phyloP scores from a whole-genome alignment of 2,113 vertebrate genomes.

The Felis chaus region DNA sequence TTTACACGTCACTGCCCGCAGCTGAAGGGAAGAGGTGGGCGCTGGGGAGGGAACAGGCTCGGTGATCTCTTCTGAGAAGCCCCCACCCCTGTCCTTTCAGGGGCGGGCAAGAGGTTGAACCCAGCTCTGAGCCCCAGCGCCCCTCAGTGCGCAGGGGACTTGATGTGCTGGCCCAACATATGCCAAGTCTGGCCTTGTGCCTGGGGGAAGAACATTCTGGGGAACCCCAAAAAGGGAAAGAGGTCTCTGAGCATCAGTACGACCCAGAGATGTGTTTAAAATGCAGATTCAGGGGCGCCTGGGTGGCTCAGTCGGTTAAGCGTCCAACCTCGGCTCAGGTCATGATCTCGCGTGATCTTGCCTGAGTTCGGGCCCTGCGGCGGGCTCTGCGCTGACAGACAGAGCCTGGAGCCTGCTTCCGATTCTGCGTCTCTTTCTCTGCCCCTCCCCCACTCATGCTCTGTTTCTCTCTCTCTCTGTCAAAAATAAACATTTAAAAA shows the following conservation, averaged over 20 bases:
- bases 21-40: background rate
- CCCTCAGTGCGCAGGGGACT: background rate
- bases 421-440: too few relatives aligned
- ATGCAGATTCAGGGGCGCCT: background rate
- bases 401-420: background rate
- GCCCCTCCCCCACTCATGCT: too few relatives aligned
- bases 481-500: background rate
- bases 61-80: background rate
- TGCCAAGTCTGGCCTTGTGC: background rate
- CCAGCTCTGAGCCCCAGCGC: too few relatives aligned
- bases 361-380: background rate
- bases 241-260: background rate
- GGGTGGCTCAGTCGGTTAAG: background rate
- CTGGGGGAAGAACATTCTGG: background rate
- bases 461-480: too few relatives aligned
- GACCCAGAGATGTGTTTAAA: background rate
- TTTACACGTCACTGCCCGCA: background rate
- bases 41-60: background rate
- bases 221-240: background rate
- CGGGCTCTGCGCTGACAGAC: too few relatives aligned
- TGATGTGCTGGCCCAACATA: too few relatives aligned
- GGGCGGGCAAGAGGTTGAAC: background rate
- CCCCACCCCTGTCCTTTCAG: background rate
- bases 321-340: background rate
- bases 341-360: background rate